phyloP scores from a whole-genome alignment of 2,888 invertebrate genomes.

The Nasonia oneida region DNA sequence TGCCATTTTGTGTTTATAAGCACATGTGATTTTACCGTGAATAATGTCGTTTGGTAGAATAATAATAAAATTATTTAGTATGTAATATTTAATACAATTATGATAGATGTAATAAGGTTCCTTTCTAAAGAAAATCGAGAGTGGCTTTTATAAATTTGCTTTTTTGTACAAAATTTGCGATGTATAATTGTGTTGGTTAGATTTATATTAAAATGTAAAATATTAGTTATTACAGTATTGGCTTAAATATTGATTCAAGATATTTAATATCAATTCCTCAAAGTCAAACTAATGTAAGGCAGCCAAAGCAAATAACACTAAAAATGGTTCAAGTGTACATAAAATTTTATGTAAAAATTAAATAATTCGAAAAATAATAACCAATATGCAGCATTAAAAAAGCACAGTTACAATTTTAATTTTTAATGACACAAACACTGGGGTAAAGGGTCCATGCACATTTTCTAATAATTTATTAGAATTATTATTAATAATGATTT shows the following conservation, averaged over 20 bases:
- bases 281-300: conserved; percentile 54
- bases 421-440: conserved; percentile 73
- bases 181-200: conserved; percentile 22
- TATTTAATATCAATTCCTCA: conserved; percentile 30
- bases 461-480: conserved; percentile 32
- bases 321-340: conserved; percentile 60
- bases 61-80: neutral
- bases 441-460: conserved; percentile 71
- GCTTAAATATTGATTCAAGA: conserved; percentile 30
- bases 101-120: neutral
- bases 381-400: conserved; percentile 35
- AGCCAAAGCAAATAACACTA: conserved; percentile 63
- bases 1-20: conserved; percentile 3
- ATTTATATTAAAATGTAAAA: conserved; percentile 44
- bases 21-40: conserved; percentile 20
- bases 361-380: conserved; percentile 37
- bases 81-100: neutral
- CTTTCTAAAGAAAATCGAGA: conserved; percentile 37
- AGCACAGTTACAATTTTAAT: conserved; percentile 56
- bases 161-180: conserved; percentile 48
- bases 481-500: conserved; percentile 3
- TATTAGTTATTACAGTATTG: conserved; percentile 40
- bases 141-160: conserved; percentile 54
- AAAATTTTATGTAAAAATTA: conserved; percentile 28
- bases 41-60: neutral